Base-by-base conservation (phyloP, 92 coral and sea anemone species). In the Palythoa heliodiscus region DNA sequence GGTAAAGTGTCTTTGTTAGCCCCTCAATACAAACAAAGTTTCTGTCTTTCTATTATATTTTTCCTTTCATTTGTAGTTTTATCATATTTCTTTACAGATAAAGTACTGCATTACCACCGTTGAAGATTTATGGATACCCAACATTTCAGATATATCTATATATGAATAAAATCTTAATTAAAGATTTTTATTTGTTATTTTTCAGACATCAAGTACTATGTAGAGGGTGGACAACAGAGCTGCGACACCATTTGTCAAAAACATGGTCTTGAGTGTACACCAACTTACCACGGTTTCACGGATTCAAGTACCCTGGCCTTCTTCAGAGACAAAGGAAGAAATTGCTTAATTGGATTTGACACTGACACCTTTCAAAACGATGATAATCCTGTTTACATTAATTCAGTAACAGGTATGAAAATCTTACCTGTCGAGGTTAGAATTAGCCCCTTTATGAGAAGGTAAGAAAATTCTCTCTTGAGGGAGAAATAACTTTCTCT, bases 251-350 rank as follows among this genome's bases (percentile, higher is more conserved):
- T 77, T 50, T 77, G 82, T 54, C 70, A 60, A 22, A 77, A 54
- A 52, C 82, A 25, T 5, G 82, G 64, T 77, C 82, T 77, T 2
- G 69, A 77, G n/a, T 54, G 82, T 77, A 76, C 82, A 37, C 14
- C 82, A 23, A 76, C 68, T 17, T 47, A 76, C 14, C 66, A 76
- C 19, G 69, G 64, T 11, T 53, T 60, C 39, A 67, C 55, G 71
- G n/a, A 82, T 53, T 63, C 20, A 1, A 40, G 70, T 23, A 79
- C 70, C 25, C 68, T 79, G 15, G 68, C 50, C 38, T 29, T 47
- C 72, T 53, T 52, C 37, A 50, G 43, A 58, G 70, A 79, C 54
- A 53, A 69, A 40, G 76, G 76, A 22, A 72, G 22, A 48, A 40
- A 40, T 17, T 72, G 76, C 25, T 8, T 15, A 2, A 72, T 55